phyloP scores from a whole-genome alignment of 1,140 invertebrate genomes.

The Charaxes varanes region DNA sequence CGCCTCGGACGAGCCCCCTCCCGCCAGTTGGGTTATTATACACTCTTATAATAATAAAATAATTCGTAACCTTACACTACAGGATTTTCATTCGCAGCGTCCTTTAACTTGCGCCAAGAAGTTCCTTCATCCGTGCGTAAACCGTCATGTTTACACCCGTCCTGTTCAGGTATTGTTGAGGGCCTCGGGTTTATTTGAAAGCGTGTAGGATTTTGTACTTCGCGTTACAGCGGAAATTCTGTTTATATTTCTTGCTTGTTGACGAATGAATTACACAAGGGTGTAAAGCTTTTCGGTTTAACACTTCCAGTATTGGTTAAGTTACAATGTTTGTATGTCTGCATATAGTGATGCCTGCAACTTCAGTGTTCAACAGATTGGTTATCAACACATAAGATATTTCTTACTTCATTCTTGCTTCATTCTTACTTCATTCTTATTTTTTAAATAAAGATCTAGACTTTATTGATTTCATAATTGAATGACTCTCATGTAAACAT shows the following conservation, averaged over 20 bases:
- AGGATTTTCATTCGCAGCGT: conserved; percentile 1
- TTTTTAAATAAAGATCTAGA: too few relatives aligned
- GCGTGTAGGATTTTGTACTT: conserved; percentile 19
- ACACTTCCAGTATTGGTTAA: conserved; percentile 9
- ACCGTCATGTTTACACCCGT: conserved; percentile 25
- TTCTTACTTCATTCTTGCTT: too few relatives aligned
- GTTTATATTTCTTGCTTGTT: conserved; percentile 21
- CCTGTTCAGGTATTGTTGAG: conserved; percentile 30
- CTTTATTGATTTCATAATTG: too few relatives aligned
- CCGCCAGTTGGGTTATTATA: too few relatives aligned
- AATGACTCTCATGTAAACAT: too few relatives aligned
- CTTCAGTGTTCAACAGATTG: conserved; percentile 17
- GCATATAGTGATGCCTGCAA: too few relatives aligned
- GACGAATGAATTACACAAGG: conserved; percentile 17
- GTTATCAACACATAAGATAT: too few relatives aligned
- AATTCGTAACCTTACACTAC: too few relatives aligned
- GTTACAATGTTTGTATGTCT: too few relatives aligned
- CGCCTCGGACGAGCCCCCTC: too few relatives aligned
- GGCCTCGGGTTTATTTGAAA: conserved; percentile 26
- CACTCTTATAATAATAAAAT: too few relatives aligned
- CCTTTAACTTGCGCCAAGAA: conserved; percentile 8
- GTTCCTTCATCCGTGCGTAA: conserved; percentile 20
- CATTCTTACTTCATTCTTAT: too few relatives aligned
- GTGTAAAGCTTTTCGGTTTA: conserved; percentile 13
- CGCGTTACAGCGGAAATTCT: conserved; percentile 19